Evolutionary conservation across 2,797 vertebrate species (phyloP).

Genomic region (Numenius phaeopus): DNA sequence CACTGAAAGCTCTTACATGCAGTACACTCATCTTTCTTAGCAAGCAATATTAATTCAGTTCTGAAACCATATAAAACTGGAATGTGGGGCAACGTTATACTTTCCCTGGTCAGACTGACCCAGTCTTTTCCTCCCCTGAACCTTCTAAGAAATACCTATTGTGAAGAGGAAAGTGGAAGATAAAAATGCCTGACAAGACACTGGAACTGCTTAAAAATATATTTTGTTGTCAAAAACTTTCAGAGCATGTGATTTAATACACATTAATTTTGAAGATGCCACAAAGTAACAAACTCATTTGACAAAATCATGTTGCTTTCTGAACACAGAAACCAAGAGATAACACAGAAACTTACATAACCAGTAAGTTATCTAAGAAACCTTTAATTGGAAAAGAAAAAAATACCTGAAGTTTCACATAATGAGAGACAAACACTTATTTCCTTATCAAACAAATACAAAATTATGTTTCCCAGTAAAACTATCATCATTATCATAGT

Average conservation of each 20-base stretch:
- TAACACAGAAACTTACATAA: neutral
- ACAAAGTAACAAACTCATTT: constrained; percentile 25
- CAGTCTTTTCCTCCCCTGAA: constrained; percentile 14
- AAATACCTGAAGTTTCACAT: neutral
- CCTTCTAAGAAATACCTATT: constrained; percentile 17
- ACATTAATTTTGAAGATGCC: constrained; percentile 41
- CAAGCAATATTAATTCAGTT: constrained; percentile 10
- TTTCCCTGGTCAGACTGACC: constrained; percentile 63
- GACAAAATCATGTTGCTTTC: constrained; percentile 28
- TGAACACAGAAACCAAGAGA: neutral
- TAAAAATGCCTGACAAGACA: constrained; percentile 10
- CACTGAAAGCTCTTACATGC: neutral
- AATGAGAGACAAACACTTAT: neutral
- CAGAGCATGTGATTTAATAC: constrained; percentile 5
- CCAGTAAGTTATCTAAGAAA: neutral
- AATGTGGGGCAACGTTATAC: neutral
- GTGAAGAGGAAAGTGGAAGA: constrained; percentile 43
- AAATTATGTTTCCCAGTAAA: constrained; percentile 8
- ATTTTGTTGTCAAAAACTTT: constrained; percentile 36
- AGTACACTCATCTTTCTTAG: neutral
- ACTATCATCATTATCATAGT: neutral
- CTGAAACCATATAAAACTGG: constrained; percentile 12
- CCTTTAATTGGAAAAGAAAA: neutral
- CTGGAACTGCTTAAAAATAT: constrained; percentile 19
- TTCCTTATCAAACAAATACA: neutral